Base-by-base conservation (phyloP, 2,888 invertebrate species). In the Plagodis dolabraria region DNA sequence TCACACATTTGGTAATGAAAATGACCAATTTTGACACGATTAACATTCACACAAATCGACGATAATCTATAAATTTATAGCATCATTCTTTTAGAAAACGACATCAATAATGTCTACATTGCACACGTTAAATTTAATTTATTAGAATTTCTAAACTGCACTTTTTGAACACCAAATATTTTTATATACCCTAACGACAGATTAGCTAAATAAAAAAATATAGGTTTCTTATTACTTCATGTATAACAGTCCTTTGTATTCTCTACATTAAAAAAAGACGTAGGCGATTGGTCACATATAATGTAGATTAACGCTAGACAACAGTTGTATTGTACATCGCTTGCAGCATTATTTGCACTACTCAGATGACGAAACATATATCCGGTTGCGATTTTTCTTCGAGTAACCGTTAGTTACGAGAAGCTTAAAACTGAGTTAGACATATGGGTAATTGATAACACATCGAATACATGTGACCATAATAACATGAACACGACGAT, bases 161-260 rank as follows among this genome's bases (percentile, higher is more conserved):
- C 79, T 83, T 85, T 77, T 84, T 90, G 89, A 90, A 91, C 89
- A 88, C 89, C 81, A 84, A 89, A 85, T 80, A 85, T 84, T 82
- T 74, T 70, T 66, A 75, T 82, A 74, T 85, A 88, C 78, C 86
- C 87, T 90, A 89, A 87, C 70, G 81, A 86, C 84, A 86, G 88
- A 80, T 88, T 87, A 86, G 88, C 89, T 91, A 90, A 87, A 81
- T 90, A 91, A 92, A 92, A 91, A 92, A 91, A 91, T 90, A 91
- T 89, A 91, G 82, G 85, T 84, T 72, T 77, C 70, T 76, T 78
- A 56, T 64, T 53, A 54, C 47, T 79, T 75, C 83, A 83, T 83
- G 79, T 87, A 89, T 83, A 87, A 85, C 83, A 87, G 85, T 88
- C 83, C 79, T 80, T 87, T 84, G 83, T 87, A 80, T 78, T 77